phyloP scores from a whole-genome alignment of 2,113 vertebrate species.

The Brachypteracias leptosomus region DNA sequence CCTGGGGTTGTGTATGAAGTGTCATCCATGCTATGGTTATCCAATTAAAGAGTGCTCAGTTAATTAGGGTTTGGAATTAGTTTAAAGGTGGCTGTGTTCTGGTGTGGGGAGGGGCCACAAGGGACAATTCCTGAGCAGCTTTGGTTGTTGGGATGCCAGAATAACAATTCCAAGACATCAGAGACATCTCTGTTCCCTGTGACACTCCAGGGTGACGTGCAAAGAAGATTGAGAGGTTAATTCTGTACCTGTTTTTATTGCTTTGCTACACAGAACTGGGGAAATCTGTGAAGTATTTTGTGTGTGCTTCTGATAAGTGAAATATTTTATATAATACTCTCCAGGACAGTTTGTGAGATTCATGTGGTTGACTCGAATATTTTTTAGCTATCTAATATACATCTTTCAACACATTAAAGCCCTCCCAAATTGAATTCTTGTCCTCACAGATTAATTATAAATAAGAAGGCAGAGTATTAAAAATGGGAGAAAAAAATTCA shows the following conservation, averaged over 20 bases:
- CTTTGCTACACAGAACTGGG: neutral
- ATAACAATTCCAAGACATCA: rapidly evolving
- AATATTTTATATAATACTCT: neutral
- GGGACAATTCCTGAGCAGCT: too few relatives aligned
- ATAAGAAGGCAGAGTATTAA: neutral
- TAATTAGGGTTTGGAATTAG: neutral
- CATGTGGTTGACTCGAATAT: neutral
- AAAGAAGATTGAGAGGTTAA: neutral
- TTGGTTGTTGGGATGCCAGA: neutral
- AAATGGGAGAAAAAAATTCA: neutral
- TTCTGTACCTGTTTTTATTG: neutral
- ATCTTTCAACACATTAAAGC: neutral
- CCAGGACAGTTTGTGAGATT: neutral
- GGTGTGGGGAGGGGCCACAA: rapidly evolving
- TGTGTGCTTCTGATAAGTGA: neutral
- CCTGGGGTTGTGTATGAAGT: neutral
- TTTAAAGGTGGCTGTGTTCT: neutral
- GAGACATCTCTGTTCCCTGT: rapidly evolving
- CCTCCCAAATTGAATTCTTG: neutral
- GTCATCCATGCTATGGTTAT: rapidly evolving
- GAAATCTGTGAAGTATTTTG: neutral
- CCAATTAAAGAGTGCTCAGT: neutral
- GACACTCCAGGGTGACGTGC: neutral
- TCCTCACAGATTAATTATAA: neutral
- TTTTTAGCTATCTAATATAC: neutral